Percentiles rank a stretch among this genome's conserved stretches.
phyloP scores from a whole-genome alignment of 1,140 invertebrate genomes.

The Ceratina japonica region DNA sequence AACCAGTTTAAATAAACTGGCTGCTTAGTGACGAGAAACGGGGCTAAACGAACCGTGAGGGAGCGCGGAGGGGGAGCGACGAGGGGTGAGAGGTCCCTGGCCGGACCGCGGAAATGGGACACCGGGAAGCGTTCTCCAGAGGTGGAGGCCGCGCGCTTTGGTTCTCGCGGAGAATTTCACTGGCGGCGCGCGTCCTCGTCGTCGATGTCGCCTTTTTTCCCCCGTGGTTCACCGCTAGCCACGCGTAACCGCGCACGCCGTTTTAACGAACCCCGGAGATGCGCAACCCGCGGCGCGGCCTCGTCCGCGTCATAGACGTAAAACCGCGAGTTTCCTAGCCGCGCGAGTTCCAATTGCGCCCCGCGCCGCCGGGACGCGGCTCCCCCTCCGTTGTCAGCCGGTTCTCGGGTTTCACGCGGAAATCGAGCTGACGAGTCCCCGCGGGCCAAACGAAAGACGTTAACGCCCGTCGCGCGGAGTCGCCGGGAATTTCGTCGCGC shows the following conservation, averaged over 20 bases:
- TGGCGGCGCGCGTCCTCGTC: background rate
- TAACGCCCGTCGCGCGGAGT: background rate
- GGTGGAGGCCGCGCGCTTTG: too few relatives aligned
- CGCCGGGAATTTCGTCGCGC: background rate
- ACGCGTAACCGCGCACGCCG: conserved; percentile 2
- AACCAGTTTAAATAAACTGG: conserved; percentile 44
- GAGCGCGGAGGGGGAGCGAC: background rate
- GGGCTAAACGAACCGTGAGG: conserved; percentile 43
- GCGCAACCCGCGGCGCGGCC: background rate
- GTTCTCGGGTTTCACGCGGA: background rate
- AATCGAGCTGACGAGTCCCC: background rate
- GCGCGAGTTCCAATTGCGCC: background rate
- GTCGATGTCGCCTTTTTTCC: background rate
- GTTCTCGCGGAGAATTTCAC: background rate
- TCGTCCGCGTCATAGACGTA: conserved; percentile 19
- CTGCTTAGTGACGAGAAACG: conserved; percentile 48
- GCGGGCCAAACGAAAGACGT: background rate
- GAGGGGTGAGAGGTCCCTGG: background rate
- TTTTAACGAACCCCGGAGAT: conserved; percentile 12
- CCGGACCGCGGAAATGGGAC: conserved; percentile 26
- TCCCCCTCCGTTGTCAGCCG: background rate
- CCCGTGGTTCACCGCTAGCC: background rate
- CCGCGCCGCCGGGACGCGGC: background rate
- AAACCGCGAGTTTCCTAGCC: background rate
- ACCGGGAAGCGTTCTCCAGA: conserved; percentile 4